A percentile compares a stretch with the other conserved stretches of the same genome.
Evolutionary conservation across 2,113 vertebrate species (phyloP).

Genomic region (Bujurquina vittata): DNA sequence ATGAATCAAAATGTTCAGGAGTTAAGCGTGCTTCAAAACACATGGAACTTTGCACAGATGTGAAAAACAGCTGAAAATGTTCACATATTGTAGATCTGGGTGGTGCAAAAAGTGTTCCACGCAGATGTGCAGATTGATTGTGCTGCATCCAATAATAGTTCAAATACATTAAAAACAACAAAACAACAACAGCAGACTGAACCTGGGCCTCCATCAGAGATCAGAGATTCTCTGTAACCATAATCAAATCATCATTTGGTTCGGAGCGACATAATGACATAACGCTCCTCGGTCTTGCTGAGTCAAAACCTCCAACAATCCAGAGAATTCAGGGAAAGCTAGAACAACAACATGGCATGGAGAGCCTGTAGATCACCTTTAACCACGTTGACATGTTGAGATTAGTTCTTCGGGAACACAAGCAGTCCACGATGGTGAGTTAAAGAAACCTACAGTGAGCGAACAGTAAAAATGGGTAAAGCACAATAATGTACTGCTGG

Average conservation of each 20-base stretch:
- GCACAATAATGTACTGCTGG: not conserved
- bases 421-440: not conserved
- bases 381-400: not conserved
- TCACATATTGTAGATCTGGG: not conserved
- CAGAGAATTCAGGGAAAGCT: constrained; percentile 28
- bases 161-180: not conserved
- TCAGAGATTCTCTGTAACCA: not conserved
- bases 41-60: not conserved
- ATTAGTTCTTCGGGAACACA: not conserved
- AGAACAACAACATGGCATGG: constrained; percentile 25
- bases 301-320: constrained; percentile 7
- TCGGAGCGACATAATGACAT: not conserved
- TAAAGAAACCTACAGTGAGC: not conserved
- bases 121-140: not conserved
- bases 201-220: not conserved
- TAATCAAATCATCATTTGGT: not conserved
- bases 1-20: no score
- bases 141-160: not conserved
- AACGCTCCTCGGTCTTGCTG: not conserved
- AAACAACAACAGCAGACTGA: fast-evolving
- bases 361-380: not conserved
- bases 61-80: not conserved
- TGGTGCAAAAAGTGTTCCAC: not conserved
- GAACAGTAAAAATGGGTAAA: not conserved
- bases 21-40: not conserved